Base-by-base conservation (phyloP, 2,888 invertebrate species). In the Drosophila lacicola region DNA sequence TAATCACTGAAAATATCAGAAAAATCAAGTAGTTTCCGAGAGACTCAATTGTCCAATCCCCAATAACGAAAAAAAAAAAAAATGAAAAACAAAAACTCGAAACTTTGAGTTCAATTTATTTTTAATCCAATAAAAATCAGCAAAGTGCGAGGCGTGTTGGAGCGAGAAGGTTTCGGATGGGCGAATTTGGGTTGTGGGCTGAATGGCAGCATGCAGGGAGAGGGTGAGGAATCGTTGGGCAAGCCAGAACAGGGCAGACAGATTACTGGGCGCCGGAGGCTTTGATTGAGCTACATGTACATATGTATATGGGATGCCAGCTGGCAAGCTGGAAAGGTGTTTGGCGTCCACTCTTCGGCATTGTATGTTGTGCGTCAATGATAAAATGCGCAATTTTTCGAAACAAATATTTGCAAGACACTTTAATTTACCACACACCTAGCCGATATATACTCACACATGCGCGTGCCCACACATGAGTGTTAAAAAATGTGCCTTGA, bases 331-430 rank as follows among this genome's bases (percentile, higher is more conserved):
- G 56, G 33, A 17, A 41, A 62, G 49, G 49, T 58, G 49, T 34
- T 13, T 53, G 21, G 25, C 36, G 51, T 36, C 47, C 49, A 42
- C 57, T 54, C 17, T 9, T 54, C 29, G 29, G 4, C 44, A 54
- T 17, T 51, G 36, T 54, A 9, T 8, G 56, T 46, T 55, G 60
- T 62, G 77, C 49, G 62, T 55, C 66, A 66, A 64, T 62, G 76
- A 72, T 76, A 76, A 78, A 78, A 70, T 77, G 65, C 63, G 70
- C 66, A 70, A 57, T 62, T 44, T 64, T 61, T 66, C 41, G 25
- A 53, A 49, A 65, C 71, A 80, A 85, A 82, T 83, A 75, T 78
- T 80, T 82, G 73, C 73, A 25, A 71, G 61, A 49, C 80, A 82
- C 85, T 83, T 83, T 78, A 74, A 74, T 85, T 75, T 71, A 55